Conservation (phyloP, 2,888 invertebrate species). For the Tetranychus piercei region DNA sequence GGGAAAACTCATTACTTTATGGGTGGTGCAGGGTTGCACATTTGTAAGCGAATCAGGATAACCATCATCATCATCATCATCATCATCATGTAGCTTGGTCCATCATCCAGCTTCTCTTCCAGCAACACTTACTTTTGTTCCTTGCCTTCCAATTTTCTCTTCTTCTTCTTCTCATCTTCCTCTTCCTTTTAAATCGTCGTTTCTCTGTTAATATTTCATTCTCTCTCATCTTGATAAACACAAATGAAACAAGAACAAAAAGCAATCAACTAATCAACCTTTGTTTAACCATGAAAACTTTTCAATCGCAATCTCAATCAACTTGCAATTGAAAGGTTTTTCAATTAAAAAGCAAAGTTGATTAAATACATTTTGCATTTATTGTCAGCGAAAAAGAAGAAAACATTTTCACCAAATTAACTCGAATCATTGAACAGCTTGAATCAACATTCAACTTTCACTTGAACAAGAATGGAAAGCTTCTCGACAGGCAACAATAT, state of each 20-base stretch:
- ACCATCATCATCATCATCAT: neutral
- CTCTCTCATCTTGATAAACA: neutral
- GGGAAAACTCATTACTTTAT: slow-evolving; percentile 1
- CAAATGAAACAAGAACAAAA: neutral
- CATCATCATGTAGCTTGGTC: neutral
- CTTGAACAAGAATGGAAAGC: too few relatives aligned
- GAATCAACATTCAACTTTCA: too few relatives aligned
- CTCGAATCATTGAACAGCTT: too few relatives aligned
- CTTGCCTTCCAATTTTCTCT: neutral
- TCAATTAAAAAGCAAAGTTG: too few relatives aligned
- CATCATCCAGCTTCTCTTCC: neutral
- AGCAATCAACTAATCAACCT: neutral
- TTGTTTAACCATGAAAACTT: neutral
- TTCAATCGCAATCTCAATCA: neutral
- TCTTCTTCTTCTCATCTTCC: neutral
- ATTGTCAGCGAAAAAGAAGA: too few relatives aligned
- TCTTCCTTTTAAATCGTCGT: neutral
- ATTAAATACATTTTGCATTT: too few relatives aligned
- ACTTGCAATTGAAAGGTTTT: neutral
- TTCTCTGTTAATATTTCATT: neutral
- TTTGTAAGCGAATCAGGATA: neutral
- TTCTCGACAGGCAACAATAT: too few relatives aligned
- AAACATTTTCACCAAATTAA: too few relatives aligned
- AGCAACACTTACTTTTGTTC: neutral
- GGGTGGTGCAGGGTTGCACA: neutral